phyloP scores from a whole-genome alignment of 1,140 invertebrate species.

The Pseudomyrmex pallidus region DNA sequence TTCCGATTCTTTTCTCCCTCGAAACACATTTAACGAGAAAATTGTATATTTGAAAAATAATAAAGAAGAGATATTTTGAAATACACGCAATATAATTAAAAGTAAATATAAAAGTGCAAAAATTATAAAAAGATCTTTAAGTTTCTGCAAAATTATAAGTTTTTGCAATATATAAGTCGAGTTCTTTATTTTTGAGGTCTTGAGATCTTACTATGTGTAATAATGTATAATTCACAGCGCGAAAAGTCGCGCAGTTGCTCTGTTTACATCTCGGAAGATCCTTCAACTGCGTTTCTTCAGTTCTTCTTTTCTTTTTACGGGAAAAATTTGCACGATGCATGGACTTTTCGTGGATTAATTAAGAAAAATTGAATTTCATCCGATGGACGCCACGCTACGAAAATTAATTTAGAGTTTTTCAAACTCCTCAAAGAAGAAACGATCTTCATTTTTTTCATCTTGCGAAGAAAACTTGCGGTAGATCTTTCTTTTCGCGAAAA shows the following conservation, averaged over 20 bases:
- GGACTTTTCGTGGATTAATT: conserved; percentile 58
- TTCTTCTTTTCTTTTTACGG: background rate
- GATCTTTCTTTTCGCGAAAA: background rate
- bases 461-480: background rate
- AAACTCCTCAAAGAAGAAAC: conserved; percentile 25
- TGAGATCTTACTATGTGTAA: background rate
- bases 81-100: too few species aligned
- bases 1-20: background rate
- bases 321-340: conserved; percentile 16
- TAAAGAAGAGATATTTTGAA: background rate
- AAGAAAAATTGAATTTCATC: conserved; percentile 54
- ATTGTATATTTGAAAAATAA: background rate
- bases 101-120: too few species aligned
- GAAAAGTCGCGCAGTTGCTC: conserved; percentile 30
- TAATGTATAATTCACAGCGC: conserved; percentile 58
- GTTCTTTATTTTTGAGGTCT: background rate
- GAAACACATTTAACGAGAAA: background rate
- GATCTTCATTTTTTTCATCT: conserved; percentile 43
- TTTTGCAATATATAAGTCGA: background rate
- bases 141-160: too few species aligned
- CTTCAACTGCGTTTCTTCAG: conserved; percentile 2
- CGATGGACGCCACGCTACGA: conserved; percentile 10
- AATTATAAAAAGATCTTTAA: too few species aligned
- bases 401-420: conserved; percentile 65
- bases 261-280: conserved; percentile 17